These are phyloP conservation scores for Tubulanus polymorphus DNA, from an alignment of 2,888 invertebrate genomes.

Conservation along the genomic window DNA sequence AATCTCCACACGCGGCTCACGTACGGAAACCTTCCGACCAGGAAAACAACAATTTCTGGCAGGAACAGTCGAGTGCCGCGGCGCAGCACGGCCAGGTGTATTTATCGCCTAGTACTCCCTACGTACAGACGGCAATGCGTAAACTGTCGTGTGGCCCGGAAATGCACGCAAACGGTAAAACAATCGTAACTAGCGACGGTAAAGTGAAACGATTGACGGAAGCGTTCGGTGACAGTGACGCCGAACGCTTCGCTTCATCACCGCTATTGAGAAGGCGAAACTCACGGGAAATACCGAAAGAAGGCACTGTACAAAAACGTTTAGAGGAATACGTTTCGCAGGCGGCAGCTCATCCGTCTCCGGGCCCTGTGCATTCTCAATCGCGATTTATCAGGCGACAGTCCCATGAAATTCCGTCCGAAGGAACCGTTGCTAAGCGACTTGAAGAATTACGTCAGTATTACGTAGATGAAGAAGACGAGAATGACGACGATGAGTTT, in stretches of 20 bases:
- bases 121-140: neutral
- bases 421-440: too few species aligned
- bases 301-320: neutral
- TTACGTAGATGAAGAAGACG: neutral
- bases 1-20: too few species aligned
- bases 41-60: neutral
- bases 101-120: neutral
- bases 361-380: neutral
- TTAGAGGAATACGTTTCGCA: neutral
- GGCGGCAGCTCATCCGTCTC: neutral
- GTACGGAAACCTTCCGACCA: neutral
- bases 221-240: conserved; percentile 21
- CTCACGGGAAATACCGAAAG: neutral
- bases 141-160: neutral
- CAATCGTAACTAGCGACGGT: conserved; percentile 9
- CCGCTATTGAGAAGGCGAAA: neutral
- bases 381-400: too few species aligned
- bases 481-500: neutral
- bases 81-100: neutral
- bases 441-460: too few species aligned
- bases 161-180: conserved; percentile 21
- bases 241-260: neutral
- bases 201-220: conserved; percentile 32
- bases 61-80: neutral
- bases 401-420: too few species aligned